phyloP scores from a whole-genome alignment of 2,888 invertebrate species.

The Trachelus iudaicus region DNA sequence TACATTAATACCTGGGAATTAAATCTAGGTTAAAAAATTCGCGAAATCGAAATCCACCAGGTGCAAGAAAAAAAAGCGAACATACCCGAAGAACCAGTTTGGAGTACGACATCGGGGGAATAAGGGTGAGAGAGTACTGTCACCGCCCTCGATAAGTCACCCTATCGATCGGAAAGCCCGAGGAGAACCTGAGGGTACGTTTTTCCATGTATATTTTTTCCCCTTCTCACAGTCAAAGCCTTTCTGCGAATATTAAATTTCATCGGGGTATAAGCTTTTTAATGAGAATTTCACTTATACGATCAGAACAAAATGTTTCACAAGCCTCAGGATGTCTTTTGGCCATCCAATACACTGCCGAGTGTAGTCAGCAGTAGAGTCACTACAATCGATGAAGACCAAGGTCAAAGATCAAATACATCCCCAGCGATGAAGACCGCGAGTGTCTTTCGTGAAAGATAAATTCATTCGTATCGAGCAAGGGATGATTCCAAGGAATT shows the following conservation, averaged over 20 bases:
- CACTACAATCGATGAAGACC: background rate
- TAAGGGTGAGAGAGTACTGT: constrained; percentile 34
- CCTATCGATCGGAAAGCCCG: constrained; percentile 53
- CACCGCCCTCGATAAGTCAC: constrained; percentile 62
- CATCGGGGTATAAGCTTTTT: constrained; percentile 27
- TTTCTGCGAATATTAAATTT: constrained; percentile 48
- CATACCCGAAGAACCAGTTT: background rate
- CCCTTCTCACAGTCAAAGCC: constrained; percentile 20
- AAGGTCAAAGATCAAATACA: background rate
- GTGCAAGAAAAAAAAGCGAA: background rate
- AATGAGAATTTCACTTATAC: constrained; percentile 8
- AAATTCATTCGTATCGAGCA: background rate
- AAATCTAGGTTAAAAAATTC: background rate
- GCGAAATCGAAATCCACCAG: background rate
- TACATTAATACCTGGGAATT: background rate
- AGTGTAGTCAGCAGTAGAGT: background rate
- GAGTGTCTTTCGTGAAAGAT: background rate
- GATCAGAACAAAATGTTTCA: background rate
- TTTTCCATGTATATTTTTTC: background rate
- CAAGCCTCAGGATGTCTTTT: too few species aligned
- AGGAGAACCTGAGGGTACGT: constrained; percentile 16
- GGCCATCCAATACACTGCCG: too few species aligned
- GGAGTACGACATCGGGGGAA: background rate
- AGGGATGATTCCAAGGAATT: background rate
- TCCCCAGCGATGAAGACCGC: background rate